A percentile compares a stretch with the other conserved stretches of the same genome.
Conservation (phyloP, 2,888 invertebrate genomes). For the Eulithis testata region DNA sequence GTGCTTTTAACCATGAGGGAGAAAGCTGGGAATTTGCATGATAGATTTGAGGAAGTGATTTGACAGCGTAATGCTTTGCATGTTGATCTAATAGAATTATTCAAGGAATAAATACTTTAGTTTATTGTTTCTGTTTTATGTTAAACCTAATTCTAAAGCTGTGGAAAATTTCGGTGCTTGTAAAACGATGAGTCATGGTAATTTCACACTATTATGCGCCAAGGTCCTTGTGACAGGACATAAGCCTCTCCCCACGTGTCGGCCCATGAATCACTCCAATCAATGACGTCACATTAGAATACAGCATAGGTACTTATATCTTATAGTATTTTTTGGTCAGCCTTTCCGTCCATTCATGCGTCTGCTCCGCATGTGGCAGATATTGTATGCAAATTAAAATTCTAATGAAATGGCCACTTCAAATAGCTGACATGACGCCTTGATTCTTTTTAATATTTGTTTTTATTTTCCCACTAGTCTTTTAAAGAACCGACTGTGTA, state of each 20-base stretch:
- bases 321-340: slow-evolving; percentile 61
- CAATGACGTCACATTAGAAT: slow-evolving; percentile 50
- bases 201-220: slow-evolving; percentile 48
- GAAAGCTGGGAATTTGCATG: slow-evolving; percentile 28
- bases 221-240: slow-evolving; percentile 58
- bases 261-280: slow-evolving; percentile 49
- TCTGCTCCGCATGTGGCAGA: slow-evolving; percentile 43
- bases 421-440: background rate
- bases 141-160: slow-evolving; percentile 1
- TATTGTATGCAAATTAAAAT: slow-evolving; percentile 66
- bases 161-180: slow-evolving; percentile 40
- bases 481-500: background rate
- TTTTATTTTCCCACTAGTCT: background rate
- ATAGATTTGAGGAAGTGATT: slow-evolving; percentile 23
- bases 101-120: slow-evolving; percentile 14
- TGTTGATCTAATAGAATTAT: slow-evolving; percentile 33
- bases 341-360: slow-evolving; percentile 73
- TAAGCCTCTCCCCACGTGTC: slow-evolving; percentile 44
- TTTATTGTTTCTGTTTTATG: background rate
- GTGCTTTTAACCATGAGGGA: slow-evolving; percentile 8
- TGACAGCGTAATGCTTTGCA: slow-evolving; percentile 30
- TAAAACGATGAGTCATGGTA: slow-evolving; percentile 44
- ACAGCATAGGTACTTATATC: slow-evolving; percentile 45
- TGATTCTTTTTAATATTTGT: slow-evolving; percentile 1
- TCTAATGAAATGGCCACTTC: slow-evolving; percentile 30